Base-by-base conservation (phyloP, 2,888 invertebrate genomes). In the Euproctis similis region DNA sequence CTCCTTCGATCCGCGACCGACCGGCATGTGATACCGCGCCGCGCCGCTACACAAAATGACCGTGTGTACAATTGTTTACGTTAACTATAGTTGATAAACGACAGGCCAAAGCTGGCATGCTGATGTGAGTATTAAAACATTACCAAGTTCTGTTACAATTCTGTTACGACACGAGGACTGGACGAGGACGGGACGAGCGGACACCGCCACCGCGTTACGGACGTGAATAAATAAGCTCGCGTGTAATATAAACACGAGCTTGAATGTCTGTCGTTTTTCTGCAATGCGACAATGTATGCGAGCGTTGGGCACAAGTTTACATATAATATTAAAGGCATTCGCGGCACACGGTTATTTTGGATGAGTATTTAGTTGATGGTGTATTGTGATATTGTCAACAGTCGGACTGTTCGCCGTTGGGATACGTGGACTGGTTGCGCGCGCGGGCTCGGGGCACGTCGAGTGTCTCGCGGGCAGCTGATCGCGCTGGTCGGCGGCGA, bases 91-190 rank as follows among this genome's bases (percentile, higher is more conserved):
- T 80, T 77, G 80, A 81, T 80, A 74, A 70, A 72, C 63, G 66
- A 59, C 65, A 68, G 60, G 65, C 71, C 71, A 72, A 71, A 75
- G 78, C 78, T 81, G 81, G 81, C 77, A 81, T 81, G 82, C 78
- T 77, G 71, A 84, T 81, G 82, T 84, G 77, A 84, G 82, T 82
- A 82, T 65, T n/a, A n/a, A n/a, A n/a, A 50, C 47, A 58, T 33
- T 24, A 21, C 34, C 27, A 34, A 55, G 59, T 41, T 42, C 34
- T 33, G 39, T 42, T 36, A 18, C 31, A 14, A 14, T 14, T 14
- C 4, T 14, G 4, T 14, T 6, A 14, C 6, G 14, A 14, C 4
- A 14, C 14, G 14, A 4, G 14, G 4, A n/a, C n/a, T n/a, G n/a
- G n/a, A n/a, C n/a, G n/a, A n/a, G n/a, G n/a, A n/a, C 42, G 32